These are phyloP conservation scores for Clarias macrocephalus DNA, from an alignment of 2,113 vertebrate genomes.

Conservation along the genomic window DNA sequence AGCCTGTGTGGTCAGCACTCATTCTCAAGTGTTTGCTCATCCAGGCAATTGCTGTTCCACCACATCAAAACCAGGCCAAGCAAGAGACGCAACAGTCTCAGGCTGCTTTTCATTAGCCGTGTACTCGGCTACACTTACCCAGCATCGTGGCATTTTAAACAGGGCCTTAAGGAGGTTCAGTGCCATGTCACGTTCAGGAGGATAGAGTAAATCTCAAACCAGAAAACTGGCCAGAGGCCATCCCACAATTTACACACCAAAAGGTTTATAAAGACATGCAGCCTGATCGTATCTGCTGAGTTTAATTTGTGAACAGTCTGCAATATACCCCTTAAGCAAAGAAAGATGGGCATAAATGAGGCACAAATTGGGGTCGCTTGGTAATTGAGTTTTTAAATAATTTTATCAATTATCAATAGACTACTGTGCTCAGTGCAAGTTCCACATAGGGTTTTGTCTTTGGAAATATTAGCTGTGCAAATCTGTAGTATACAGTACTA, in stretches of 20 bases:
- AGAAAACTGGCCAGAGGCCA: constrained; percentile 13
- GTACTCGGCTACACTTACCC: constrained; percentile 10
- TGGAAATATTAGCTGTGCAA: background rate
- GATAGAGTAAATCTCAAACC: constrained; percentile 12
- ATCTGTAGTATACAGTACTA: too few species aligned
- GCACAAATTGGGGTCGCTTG: background rate
- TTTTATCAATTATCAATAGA: background rate
- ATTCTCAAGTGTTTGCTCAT: constrained; percentile 35
- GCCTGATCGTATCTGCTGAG: background rate
- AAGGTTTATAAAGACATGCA: background rate
- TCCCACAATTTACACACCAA: background rate
- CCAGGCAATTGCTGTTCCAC: constrained; percentile 20
- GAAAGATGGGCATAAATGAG: background rate
- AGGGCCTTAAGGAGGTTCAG: constrained; percentile 27
- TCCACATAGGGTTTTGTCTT: background rate
- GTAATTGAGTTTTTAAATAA: constrained; percentile 1
- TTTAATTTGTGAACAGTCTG: constrained; percentile 1
- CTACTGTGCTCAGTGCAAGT: background rate
- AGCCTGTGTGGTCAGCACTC: constrained; percentile 32
- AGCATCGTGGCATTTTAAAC: constrained; percentile 28
- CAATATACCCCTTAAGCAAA: background rate
- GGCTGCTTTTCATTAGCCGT: constrained; percentile 29
- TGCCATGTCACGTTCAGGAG: background rate
- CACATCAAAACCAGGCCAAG: constrained; percentile 31
- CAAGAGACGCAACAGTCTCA: constrained; percentile 16